A percentile compares a stretch with the other conserved stretches of the same genome.
Conservation (phyloP, 2,113 vertebrate species). For the Syngnathus floridae region DNA sequence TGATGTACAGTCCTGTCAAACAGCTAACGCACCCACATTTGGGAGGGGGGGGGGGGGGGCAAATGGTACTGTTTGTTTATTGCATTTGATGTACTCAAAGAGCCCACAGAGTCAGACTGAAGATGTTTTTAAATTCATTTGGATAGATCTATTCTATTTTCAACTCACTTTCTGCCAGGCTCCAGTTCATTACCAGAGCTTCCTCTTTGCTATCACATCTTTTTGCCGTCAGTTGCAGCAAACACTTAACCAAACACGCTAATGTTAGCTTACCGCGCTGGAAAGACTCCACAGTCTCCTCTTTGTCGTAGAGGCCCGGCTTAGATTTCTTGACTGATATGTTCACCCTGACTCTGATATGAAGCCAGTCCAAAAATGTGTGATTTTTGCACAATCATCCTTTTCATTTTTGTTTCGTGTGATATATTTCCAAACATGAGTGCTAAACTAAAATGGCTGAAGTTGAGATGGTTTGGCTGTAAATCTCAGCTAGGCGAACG, state of each 20-base stretch:
- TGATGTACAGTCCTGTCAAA: conserved; percentile 57
- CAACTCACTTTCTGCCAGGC: background rate
- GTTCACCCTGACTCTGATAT: too few species aligned
- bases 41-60: background rate
- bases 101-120: background rate
- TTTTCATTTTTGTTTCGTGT: too few species aligned
- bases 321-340: background rate
- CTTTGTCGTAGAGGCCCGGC: background rate
- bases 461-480: conserved; percentile 54
- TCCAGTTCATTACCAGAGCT: background rate
- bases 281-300: background rate
- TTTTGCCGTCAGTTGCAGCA: background rate
- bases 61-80: conserved; percentile 8
- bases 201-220: background rate
- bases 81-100: conserved; percentile 8
- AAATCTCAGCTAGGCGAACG: conserved; percentile 66
- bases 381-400: too few species aligned
- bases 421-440: too few species aligned
- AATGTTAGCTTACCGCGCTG: too few species aligned
- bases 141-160: conserved; percentile 2
- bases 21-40: conserved; percentile 5
- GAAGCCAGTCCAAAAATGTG: too few species aligned
- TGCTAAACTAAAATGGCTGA: conserved; percentile 25
- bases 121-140: conserved; percentile 6
- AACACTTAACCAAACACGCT: background rate